Conservation (phyloP, 2,113 vertebrate genomes). For the Petromus typicus region DNA sequence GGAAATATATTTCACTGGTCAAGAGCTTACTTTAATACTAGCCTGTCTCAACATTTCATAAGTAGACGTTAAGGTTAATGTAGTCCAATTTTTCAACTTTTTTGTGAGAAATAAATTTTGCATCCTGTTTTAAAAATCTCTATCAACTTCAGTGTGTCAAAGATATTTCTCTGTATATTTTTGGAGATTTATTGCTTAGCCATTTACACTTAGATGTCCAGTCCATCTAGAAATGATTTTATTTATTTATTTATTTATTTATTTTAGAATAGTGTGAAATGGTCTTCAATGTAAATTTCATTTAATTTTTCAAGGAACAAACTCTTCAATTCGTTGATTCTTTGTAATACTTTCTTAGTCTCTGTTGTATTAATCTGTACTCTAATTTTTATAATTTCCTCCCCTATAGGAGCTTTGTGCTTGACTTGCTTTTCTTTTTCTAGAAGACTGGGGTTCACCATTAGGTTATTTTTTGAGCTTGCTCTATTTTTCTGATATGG, state of each 20-base stretch:
- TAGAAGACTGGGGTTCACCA: neutral
- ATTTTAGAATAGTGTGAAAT: neutral
- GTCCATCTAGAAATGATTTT: neutral
- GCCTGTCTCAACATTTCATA: neutral
- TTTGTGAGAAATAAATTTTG: conserved; percentile 1
- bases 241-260: too few relatives aligned
- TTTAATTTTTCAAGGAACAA: too few relatives aligned
- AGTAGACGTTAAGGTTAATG: conserved; percentile 16
- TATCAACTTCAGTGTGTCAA: neutral
- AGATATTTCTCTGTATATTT: neutral
- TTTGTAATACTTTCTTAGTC: too few relatives aligned
- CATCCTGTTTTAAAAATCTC: neutral
- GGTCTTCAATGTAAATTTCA: neutral
- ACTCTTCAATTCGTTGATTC: too few relatives aligned
- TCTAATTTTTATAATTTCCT: too few relatives aligned
- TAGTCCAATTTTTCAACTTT: neutral
- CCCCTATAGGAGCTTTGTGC: neutral
- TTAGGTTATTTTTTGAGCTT: too few relatives aligned
- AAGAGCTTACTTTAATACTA: neutral
- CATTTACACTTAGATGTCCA: neutral
- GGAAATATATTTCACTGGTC: neutral
- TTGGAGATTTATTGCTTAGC: neutral
- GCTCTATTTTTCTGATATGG: neutral
- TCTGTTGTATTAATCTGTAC: too few relatives aligned
- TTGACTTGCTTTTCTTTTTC: neutral